These are phyloP conservation scores for Ariolimax columbianus DNA, from an alignment of 2,888 invertebrate genomes.

Conservation along the genomic window DNA sequence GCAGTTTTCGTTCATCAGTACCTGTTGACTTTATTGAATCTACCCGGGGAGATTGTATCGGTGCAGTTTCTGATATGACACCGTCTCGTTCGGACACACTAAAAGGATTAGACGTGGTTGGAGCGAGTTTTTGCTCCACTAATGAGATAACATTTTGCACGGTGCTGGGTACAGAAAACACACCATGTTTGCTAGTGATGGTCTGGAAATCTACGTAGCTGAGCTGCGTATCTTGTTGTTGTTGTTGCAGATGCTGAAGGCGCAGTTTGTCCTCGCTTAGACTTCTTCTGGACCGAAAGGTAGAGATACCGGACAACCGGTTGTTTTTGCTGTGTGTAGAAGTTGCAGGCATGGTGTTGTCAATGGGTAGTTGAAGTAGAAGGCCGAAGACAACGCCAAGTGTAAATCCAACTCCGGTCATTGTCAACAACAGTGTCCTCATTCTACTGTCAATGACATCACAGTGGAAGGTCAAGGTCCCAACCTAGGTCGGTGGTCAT, in stretches of 20 bases:
- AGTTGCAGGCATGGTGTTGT: constrained; percentile 63
- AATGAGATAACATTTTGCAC: background rate
- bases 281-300: constrained; percentile 38
- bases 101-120: constrained; percentile 5
- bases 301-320: background rate
- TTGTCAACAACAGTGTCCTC: constrained; percentile 58
- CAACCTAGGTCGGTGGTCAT: no score
- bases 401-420: constrained; percentile 69
- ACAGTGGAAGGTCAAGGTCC: background rate
- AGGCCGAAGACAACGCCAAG: constrained; percentile 69
- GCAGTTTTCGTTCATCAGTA: background rate
- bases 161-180: background rate
- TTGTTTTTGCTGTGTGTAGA: background rate
- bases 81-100: background rate
- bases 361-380: constrained; percentile 66
- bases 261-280: constrained; percentile 17
- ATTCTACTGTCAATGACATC: constrained; percentile 46
- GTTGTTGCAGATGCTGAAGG: background rate
- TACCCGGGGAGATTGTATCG: background rate
- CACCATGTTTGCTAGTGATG: background rate
- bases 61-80: constrained; percentile 20
- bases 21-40: background rate
- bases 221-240: background rate
- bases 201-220: background rate
- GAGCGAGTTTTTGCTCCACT: background rate